Evolutionary conservation across 2,888 invertebrate species (phyloP).

Genomic region (Eustalomyia histrio): DNA sequence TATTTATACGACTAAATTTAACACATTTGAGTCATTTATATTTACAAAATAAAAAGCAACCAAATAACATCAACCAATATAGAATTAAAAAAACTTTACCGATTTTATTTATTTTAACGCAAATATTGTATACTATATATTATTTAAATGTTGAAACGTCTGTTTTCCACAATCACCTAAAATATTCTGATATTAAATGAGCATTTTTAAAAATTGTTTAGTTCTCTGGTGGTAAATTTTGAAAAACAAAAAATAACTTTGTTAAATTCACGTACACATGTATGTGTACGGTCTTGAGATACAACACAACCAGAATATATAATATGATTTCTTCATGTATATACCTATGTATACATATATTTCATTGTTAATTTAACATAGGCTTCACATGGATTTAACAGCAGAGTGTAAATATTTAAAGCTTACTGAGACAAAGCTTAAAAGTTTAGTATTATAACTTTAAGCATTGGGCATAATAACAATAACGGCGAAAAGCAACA

Average conservation of each 20-base stretch:
- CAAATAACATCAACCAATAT: too few relatives aligned
- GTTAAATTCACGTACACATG: not conserved
- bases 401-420: not conserved
- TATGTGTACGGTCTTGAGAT: not conserved
- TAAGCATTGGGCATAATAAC: too few relatives aligned
- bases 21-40: slow-evolving; percentile 31
- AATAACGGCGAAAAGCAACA: too few relatives aligned
- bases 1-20: slow-evolving; percentile 5
- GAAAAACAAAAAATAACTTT: not conserved
- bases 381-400: not conserved
- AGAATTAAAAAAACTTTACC: slow-evolving; percentile 34
- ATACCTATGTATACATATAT: not conserved
- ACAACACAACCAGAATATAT: slow-evolving; percentile 1
- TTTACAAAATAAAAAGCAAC: not conserved
- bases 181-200: slow-evolving; percentile 56
- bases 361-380: not conserved
- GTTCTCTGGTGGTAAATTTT: not conserved
- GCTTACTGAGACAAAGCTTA: too few relatives aligned
- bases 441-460: too few relatives aligned
- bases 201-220: slow-evolving; percentile 23
- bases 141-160: slow-evolving; percentile 15
- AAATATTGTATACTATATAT: slow-evolving; percentile 8
- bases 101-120: slow-evolving; percentile 25
- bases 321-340: not conserved
- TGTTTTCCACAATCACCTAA: slow-evolving; percentile 51